Conservation (phyloP, 92 coral and sea anemone genomes). For the Montipora capitata region DNA sequence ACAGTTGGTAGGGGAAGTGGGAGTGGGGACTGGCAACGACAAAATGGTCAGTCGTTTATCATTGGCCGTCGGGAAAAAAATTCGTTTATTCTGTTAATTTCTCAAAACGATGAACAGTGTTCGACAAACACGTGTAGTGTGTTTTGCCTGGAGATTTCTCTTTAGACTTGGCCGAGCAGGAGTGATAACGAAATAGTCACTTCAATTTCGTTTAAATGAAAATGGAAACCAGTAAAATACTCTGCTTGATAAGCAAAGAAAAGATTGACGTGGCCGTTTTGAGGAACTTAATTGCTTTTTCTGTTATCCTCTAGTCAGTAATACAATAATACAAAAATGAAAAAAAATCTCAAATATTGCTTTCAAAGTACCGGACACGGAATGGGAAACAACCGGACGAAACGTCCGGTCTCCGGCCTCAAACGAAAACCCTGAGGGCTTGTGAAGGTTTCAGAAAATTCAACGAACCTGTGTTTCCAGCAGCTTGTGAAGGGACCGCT, state of each 20-base stretch:
- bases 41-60: neutral
- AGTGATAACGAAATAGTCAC: constrained; percentile 20
- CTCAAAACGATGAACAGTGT: neutral
- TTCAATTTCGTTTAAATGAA: constrained; percentile 18
- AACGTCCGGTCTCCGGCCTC: no score
- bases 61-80: neutral
- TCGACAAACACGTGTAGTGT: constrained; percentile 1
- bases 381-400: no score
- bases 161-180: constrained; percentile 18
- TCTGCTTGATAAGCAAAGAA: neutral
- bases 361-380: neutral
- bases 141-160: constrained; percentile 10
- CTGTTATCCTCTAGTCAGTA: constrained; percentile 29
- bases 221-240: neutral
- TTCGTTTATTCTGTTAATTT: neutral
- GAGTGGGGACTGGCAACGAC: no score
- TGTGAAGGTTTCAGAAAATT: no score
- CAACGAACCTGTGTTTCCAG: neutral
- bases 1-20: no score
- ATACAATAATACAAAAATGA: neutral
- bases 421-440: no score
- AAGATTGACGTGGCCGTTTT: constrained; percentile 9
- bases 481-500: no score
- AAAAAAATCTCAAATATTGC: constrained; percentile 11
- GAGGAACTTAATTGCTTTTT: constrained; percentile 13